Base-by-base conservation (phyloP, 2,888 invertebrate species). In the Stegana nigrithorax region DNA sequence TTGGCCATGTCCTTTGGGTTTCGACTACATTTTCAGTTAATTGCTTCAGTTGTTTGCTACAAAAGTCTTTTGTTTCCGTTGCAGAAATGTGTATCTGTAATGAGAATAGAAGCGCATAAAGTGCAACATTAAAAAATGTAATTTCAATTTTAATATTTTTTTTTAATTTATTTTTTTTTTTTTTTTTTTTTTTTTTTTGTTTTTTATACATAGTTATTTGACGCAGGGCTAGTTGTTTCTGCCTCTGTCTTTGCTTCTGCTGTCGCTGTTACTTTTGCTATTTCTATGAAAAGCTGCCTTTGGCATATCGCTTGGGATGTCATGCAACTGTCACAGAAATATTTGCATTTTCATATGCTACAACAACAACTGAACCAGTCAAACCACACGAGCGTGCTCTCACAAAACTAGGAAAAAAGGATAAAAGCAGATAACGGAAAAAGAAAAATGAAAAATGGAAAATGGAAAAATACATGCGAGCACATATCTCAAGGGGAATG, bases 1-100 rank as follows among this genome's bases (percentile, higher is more conserved):
- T 71, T 74, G 73, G 73, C 78, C 75, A 78, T 75, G 75, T 78
- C 73, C 75, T 73, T 55, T 72, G 57, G 65, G 62, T 32, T 29
- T 32, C 14, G 12, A 71, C 75, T 75, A 75, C 75, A 75, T 75
- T 78, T 78, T 78, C 73, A 71, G 76, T 78, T 75, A 78, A 75
- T 75, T 75, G 75, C 73, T 73, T 70, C 69, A 67, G 73, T 70
- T 65, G 62, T 50, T 26, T 50, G 50, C 45, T 67, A 63, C 65
- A 68, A 70, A 63, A 66, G 73, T 67, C 67, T 64, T 75, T 68
- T 75, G 71, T 67, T 51, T 70, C 60, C 68, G 63, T 65, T 68
- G 71, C 58, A 68, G 65, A 68, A 73, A 71, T 68, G 64, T 62
- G 59, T 66, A 63, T 62, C 72, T 72, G 71, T 55, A 75, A 68